These are phyloP conservation scores for Rotaria macrura DNA, from an alignment of 2,888 invertebrate species.

Conservation along the genomic window DNA sequence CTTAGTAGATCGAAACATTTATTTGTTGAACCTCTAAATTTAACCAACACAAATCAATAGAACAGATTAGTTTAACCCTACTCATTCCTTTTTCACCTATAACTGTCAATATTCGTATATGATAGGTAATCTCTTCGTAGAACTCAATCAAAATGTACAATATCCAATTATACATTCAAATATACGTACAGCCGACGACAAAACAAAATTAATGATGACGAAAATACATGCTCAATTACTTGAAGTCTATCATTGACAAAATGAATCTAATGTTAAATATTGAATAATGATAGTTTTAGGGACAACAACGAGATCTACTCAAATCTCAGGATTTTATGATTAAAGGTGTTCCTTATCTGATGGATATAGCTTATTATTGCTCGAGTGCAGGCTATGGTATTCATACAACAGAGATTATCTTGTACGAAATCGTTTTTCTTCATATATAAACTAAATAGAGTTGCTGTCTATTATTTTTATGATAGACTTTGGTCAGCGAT, in stretches of 20 bases:
- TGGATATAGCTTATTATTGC: background rate
- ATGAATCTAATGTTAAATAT: background rate
- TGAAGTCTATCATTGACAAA: background rate
- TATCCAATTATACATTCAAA: background rate
- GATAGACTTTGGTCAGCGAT: conserved; percentile 66
- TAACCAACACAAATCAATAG: too few relatives aligned
- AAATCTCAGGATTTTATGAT: background rate
- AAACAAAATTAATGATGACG: background rate
- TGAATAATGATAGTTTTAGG: background rate
- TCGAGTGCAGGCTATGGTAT: background rate
- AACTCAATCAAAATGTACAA: background rate
- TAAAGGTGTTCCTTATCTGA: background rate
- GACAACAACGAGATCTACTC: background rate
- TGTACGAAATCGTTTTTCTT: background rate
- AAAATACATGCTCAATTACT: conserved; percentile 6
- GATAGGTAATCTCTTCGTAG: background rate
- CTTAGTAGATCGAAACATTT: too few relatives aligned
- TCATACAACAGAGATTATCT: background rate
- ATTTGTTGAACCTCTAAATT: too few relatives aligned
- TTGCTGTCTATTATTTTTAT: background rate
- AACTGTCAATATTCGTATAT: too few relatives aligned
- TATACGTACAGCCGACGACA: background rate
- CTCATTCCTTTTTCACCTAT: too few relatives aligned
- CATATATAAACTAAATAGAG: background rate
- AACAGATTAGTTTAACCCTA: too few relatives aligned